A percentile compares a stretch with the other conserved stretches of the same genome.
Conservation (phyloP, 2,888 invertebrate genomes). For the Onchidella celtica region DNA sequence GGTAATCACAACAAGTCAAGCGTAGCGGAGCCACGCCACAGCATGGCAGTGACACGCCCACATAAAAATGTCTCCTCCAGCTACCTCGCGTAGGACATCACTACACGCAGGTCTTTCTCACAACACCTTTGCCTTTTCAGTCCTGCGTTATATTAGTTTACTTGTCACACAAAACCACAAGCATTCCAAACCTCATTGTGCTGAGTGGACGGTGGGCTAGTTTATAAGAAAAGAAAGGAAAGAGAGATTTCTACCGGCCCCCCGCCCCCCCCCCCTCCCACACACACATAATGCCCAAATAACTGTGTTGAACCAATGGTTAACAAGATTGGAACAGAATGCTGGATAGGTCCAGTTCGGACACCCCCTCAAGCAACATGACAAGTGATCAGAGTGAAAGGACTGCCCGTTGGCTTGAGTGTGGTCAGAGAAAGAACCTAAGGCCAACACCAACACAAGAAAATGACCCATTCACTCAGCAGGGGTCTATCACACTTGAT, state of each 20-base stretch:
- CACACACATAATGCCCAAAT: too few relatives aligned
- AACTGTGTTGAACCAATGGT: background rate
- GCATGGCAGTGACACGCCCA: background rate
- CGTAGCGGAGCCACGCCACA: background rate
- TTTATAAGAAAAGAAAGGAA: background rate
- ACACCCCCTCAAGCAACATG: background rate
- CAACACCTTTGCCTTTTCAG: too few relatives aligned
- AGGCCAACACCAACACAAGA: background rate
- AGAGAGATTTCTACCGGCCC: too few relatives aligned
- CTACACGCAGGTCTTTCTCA: too few relatives aligned
- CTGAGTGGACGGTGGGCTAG: background rate
- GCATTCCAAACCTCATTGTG: background rate
- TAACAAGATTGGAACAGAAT: background rate
- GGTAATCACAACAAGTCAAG: background rate
- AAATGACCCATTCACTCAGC: background rate
- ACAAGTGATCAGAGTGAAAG: background rate
- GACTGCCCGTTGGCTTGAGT: background rate
- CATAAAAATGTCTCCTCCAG: background rate
- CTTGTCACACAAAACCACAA: background rate
- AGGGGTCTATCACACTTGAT: background rate
- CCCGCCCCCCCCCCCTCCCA: too few relatives aligned
- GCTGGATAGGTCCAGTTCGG: background rate
- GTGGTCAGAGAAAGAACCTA: background rate
- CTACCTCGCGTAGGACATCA: too few relatives aligned
- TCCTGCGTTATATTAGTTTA: background rate